Percentiles rank a stretch among this genome's conserved stretches.
These are phyloP conservation scores for Oeneis ivallda DNA, from an alignment of 2,888 invertebrate species.

Conservation along the genomic window DNA sequence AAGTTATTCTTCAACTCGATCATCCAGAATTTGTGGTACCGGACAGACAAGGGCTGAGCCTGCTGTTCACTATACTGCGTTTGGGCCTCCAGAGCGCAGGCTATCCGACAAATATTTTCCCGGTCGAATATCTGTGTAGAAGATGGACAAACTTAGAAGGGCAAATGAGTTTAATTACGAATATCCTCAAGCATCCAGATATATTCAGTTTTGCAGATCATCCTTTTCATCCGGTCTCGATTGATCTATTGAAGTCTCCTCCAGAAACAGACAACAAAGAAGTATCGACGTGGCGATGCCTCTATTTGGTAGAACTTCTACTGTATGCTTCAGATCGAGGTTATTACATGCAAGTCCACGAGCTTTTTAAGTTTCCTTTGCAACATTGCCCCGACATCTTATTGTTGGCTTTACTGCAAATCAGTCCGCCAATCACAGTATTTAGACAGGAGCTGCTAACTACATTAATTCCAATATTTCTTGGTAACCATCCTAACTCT, in stretches of 20 bases:
- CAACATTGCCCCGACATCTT: conserved; percentile 97
- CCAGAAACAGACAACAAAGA: conserved; percentile 98
- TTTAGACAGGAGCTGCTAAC: conserved; percentile 93
- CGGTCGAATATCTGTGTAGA: conserved; percentile 93
- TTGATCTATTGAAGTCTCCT: conserved; percentile 94
- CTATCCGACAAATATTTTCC: conserved; percentile 87
- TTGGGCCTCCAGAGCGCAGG: conserved; percentile 90
- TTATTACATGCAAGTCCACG: conserved; percentile 90
- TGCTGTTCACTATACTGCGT: conserved; percentile 91
- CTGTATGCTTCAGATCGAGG: conserved; percentile 94
- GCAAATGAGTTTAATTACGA: conserved; percentile 93
- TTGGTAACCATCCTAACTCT: conserved; percentile 97
- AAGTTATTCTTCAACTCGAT: conserved; percentile 95
- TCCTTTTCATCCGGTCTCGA: conserved; percentile 91
- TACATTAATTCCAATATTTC: conserved; percentile 94
- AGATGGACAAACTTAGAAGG: conserved; percentile 97
- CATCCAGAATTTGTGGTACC: conserved; percentile 94
- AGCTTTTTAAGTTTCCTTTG: conserved; percentile 94
- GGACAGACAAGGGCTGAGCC: conserved; percentile 91
- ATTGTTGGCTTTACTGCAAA: conserved; percentile 93
- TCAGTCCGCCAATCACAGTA: conserved; percentile 89
- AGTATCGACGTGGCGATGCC: conserved; percentile 94
- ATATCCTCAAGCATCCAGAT: conserved; percentile 94
- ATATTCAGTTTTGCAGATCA: conserved; percentile 97
- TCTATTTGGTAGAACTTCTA: conserved; percentile 94